These are phyloP conservation scores for Lacanobia wlatinum DNA, from an alignment of 2,888 invertebrate genomes.

Conservation along the genomic window DNA sequence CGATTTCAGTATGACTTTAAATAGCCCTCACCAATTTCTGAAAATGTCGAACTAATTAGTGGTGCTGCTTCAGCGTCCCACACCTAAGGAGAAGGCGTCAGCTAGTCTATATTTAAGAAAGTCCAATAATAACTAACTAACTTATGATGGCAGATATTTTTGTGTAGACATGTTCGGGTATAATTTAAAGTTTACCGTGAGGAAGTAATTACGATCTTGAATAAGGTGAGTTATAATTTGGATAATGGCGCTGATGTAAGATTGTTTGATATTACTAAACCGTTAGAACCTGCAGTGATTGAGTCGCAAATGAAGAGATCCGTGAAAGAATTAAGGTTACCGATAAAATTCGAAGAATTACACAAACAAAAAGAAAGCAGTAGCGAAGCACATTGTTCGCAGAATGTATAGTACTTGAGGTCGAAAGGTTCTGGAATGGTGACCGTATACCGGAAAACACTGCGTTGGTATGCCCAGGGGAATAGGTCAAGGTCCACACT, in stretches of 20 bases:
- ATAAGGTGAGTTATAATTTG: constrained; percentile 11
- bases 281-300: background rate
- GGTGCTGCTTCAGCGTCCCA: no score
- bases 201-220: constrained; percentile 24
- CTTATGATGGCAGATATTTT: constrained; percentile 16
- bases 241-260: constrained; percentile 24
- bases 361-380: no score
- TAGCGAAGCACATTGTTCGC: background rate
- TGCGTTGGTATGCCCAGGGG: background rate
- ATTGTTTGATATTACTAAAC: constrained; percentile 4
- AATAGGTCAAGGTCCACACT: no score
- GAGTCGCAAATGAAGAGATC: background rate
- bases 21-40: background rate
- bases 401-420: background rate
- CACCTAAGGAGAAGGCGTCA: background rate
- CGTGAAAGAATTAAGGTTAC: background rate
- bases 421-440: background rate
- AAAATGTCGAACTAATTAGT: background rate
- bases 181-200: constrained; percentile 25
- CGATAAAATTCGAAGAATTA: background rate
- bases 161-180: background rate
- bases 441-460: background rate
- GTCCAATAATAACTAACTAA: constrained; percentile 5
- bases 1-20: background rate
- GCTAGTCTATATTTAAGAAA: constrained; percentile 20